Percentiles rank a stretch among this genome's conserved stretches.
These are phyloP conservation scores for Therioaphis trifolii DNA, from an alignment of 2,888 invertebrate species.

Conservation along the genomic window DNA sequence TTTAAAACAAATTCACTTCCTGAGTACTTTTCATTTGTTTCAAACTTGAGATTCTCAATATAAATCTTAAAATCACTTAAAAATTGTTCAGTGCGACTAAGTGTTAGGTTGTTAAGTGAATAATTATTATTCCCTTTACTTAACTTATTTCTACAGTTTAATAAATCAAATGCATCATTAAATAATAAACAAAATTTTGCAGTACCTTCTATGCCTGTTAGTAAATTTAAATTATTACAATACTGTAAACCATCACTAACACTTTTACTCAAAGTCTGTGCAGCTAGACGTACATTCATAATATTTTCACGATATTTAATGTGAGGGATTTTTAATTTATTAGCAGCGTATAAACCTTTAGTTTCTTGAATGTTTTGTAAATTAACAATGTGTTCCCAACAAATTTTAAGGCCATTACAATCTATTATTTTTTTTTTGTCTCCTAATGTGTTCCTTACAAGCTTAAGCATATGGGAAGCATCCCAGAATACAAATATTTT, in stretches of 20 bases:
- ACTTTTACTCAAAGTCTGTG: conserved; percentile 62
- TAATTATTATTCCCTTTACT: conserved; percentile 1
- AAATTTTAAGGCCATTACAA: conserved; percentile 32
- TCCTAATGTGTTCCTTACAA: too few species aligned
- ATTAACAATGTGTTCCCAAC: conserved; percentile 64
- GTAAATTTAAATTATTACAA: not conserved
- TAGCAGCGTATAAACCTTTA: conserved; percentile 62
- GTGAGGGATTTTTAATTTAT: conserved; percentile 64
- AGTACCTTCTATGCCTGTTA: not conserved
- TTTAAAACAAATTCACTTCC: conserved; percentile 10
- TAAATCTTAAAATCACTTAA: not conserved
- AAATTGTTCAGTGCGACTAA: conserved; percentile 2
- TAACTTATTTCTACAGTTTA: conserved; percentile 9
- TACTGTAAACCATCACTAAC: conserved; percentile 57
- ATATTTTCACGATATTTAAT: conserved; percentile 53
- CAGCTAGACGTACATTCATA: conserved; percentile 64
- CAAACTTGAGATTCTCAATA: conserved; percentile 12
- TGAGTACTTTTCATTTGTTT: conserved; percentile 9
- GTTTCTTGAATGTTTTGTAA: conserved; percentile 61
- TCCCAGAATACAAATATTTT: conserved; percentile 64
- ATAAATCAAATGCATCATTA: conserved; percentile 4
- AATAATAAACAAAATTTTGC: not conserved
- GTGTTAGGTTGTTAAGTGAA: not conserved
- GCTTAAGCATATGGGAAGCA: conserved; percentile 62
- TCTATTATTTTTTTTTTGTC: conserved; percentile 6